Evolutionary conservation across 2,113 vertebrate species (phyloP).

Genomic region (Brachypteracias leptosomus): DNA sequence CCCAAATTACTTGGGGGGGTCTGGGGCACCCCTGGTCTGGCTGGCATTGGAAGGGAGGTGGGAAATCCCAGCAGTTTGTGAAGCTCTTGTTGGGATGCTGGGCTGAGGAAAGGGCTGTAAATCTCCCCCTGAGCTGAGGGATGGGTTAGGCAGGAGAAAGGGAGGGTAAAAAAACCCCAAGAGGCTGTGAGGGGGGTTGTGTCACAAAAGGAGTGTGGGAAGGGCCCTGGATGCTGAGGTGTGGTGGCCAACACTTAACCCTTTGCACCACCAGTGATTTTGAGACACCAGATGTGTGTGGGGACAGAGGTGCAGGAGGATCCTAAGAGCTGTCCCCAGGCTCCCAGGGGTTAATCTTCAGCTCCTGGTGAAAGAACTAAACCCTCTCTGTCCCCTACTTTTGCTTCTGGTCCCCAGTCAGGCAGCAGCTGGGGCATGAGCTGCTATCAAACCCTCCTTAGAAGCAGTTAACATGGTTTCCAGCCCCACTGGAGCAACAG

Average conservation of each 20-base stretch:
- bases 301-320: not conserved
- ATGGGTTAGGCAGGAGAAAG: not conserved
- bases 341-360: not conserved
- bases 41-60: not conserved
- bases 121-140: not conserved
- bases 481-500: not conserved
- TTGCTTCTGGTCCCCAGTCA: not conserved
- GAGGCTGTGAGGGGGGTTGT: not conserved
- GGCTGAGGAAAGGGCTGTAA: not conserved
- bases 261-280: not conserved
- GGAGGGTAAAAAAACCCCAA: not conserved
- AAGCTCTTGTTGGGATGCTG: not conserved
- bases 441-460: not conserved
- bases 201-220: not conserved
- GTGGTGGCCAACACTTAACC: not conserved
- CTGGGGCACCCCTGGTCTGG: not conserved
- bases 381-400: not conserved
- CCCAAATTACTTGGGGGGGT: not conserved
- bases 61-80: not conserved
- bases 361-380: not conserved
- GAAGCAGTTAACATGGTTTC: not conserved
- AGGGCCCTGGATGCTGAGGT: not conserved
- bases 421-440: not conserved
- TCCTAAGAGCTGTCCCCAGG: not conserved
- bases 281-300: not conserved